A percentile compares a stretch with the other conserved stretches of the same genome.
Conservation (phyloP, 2,113 vertebrate genomes). For the Telmatochromis brachygnathus region DNA sequence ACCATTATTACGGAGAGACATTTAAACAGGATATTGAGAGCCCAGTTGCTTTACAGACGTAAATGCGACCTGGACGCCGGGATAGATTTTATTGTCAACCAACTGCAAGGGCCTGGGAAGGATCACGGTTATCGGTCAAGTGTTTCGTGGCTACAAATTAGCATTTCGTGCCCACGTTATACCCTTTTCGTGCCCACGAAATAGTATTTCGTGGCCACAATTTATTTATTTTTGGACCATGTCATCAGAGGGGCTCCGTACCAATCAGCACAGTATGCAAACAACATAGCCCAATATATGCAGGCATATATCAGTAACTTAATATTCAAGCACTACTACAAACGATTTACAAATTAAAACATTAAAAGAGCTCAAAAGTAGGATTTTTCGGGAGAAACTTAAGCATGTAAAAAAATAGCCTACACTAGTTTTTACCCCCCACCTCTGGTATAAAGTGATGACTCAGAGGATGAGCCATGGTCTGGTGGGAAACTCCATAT, state of each 20-base stretch:
- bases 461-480: slow-evolving; percentile 54
- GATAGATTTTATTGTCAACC: background rate
- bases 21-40: too few species aligned
- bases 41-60: too few species aligned
- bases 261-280: background rate
- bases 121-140: background rate
- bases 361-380: background rate
- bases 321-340: background rate
- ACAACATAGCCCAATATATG: background rate
- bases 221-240: background rate
- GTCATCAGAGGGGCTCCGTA: background rate
- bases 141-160: background rate
- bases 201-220: background rate
- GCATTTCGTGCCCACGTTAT: background rate
- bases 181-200: accelerated
- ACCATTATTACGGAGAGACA: too few species aligned
- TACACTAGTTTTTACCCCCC: background rate
- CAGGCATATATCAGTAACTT: background rate
- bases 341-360: background rate
- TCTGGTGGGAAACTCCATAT: slow-evolving; percentile 36
- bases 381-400: background rate
- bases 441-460: slow-evolving; percentile 13
- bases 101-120: background rate
- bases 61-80: accelerated
- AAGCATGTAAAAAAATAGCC: background rate